Conservation (phyloP, 2,113 vertebrate genomes). For the Scomber japonicus region DNA sequence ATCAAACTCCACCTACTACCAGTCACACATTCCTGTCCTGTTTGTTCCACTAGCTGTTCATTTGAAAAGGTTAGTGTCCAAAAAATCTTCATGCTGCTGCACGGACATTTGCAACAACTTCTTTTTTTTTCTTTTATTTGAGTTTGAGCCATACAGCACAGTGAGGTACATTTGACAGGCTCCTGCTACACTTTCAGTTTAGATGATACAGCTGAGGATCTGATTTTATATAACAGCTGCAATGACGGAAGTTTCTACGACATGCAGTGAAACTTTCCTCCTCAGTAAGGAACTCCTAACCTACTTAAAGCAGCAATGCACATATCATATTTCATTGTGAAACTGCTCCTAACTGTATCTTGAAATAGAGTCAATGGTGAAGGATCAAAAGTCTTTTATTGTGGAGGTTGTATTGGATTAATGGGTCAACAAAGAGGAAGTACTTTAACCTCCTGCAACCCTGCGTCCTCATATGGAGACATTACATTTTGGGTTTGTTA, state of each 20-base stretch:
- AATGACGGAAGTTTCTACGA: constrained; percentile 41
- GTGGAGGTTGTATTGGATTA: too few relatives aligned
- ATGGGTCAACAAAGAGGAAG: too few relatives aligned
- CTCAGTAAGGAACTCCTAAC: constrained; percentile 12
- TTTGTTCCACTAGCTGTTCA: constrained; percentile 49
- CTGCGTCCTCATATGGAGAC: too few relatives aligned
- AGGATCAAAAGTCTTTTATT: too few relatives aligned
- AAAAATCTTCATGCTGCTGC: constrained; percentile 6
- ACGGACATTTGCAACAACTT: constrained; percentile 49
- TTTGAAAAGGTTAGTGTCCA: constrained; percentile 55
- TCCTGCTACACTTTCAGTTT: constrained; percentile 45
- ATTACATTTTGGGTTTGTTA: too few relatives aligned
- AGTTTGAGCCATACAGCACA: neutral
- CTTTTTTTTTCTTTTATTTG: neutral
- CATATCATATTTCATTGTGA: neutral
- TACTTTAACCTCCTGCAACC: too few relatives aligned
- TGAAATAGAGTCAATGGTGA: neutral
- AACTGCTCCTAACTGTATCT: neutral
- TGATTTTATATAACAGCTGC: constrained; percentile 37
- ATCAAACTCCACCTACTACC: constrained; percentile 50
- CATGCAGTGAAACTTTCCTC: constrained; percentile 31
- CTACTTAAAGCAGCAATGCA: neutral
- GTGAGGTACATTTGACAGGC: constrained; percentile 27
- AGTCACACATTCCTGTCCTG: constrained; percentile 39
- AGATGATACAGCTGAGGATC: constrained; percentile 27